These are phyloP conservation scores for Anisognathus igniventris DNA, from an alignment of 2,797 vertebrate species.

Conservation along the genomic window DNA sequence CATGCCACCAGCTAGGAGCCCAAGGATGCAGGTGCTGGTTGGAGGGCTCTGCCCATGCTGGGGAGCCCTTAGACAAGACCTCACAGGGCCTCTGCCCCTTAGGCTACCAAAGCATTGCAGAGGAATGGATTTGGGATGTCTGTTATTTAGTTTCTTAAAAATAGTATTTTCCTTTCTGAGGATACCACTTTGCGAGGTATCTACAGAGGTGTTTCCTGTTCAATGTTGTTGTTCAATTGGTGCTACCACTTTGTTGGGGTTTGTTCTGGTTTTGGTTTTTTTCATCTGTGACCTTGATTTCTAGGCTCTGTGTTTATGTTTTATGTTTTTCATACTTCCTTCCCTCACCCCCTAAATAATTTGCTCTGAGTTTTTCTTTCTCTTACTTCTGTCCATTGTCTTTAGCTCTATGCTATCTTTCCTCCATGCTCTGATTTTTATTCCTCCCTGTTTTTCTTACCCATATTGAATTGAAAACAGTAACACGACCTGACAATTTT, in stretches of 20 bases:
- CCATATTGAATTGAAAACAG: constrained; percentile 53
- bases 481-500: constrained; percentile 56
- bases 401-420: neutral
- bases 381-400: neutral
- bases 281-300: constrained; percentile 17
- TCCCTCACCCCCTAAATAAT: neutral
- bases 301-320: constrained; percentile 32
- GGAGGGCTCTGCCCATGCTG: neutral
- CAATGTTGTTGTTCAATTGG: neutral
- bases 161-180: neutral
- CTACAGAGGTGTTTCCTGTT: neutral
- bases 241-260: neutral
- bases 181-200: neutral
- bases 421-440: constrained; percentile 39
- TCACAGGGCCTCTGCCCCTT: neutral
- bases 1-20: neutral
- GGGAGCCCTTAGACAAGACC: neutral
- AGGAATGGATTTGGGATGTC: neutral
- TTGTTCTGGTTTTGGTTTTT: constrained; percentile 1
- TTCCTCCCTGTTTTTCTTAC: constrained; percentile 45
- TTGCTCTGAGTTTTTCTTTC: constrained; percentile 33
- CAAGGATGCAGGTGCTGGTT: neutral
- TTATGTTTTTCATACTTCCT: neutral
- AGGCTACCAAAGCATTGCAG: neutral
- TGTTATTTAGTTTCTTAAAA: neutral